Evolutionary conservation across 2,888 invertebrate genomes (phyloP), one percentile per base, ranked within the genome.

Genomic region (Carterocephalus palaemon): DNA sequence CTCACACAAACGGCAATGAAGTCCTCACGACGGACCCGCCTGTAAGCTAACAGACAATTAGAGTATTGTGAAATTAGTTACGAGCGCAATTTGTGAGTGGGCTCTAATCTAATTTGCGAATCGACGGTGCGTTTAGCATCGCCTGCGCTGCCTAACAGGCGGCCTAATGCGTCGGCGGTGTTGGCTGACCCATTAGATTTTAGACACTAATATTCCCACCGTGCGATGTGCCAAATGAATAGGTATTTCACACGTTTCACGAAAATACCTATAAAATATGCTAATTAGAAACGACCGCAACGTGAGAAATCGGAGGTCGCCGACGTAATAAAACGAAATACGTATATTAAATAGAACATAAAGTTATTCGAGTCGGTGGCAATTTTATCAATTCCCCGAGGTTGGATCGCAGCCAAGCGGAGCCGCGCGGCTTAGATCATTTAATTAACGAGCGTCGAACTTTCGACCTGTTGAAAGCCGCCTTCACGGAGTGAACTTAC

Each of bases 371-470:
- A 70, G 75, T 75, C 75, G 67, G 76, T 75, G 73, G 75, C 68
- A 75, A 74, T 82, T 81, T 79, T 75, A 79, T 81, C 76, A 77
- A 81, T 77, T 75, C 68, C 64, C 59, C 60, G 62, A 56, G 56
- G 69, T 69, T 83, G 84, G 84, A 74, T 56, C 59, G 62, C 58
- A 49, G 75, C 84, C 84, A 83, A 73, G 63, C 68, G 67, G 67
- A 69, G 73, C 71, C 64, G 68, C 70, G 66, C 69, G 75, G 73
- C 79, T 80, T 75, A 77, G 79, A 81, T 76, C 79, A 78, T 84
- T 82, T 84, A 84, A 85, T 85, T 84, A 83, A 83, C 82, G 81
- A 80, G 62, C 81, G 76, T 75, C 76, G 77, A 84, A 83, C 83
- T 83, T 83, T 75, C 75, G 78, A 84, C 85, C 84, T 85, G 84